Percentiles rank a stretch among this genome's conserved stretches.
Evolutionary conservation across 2,888 invertebrate genomes (phyloP).

Genomic region (Andrena camellia): DNA sequence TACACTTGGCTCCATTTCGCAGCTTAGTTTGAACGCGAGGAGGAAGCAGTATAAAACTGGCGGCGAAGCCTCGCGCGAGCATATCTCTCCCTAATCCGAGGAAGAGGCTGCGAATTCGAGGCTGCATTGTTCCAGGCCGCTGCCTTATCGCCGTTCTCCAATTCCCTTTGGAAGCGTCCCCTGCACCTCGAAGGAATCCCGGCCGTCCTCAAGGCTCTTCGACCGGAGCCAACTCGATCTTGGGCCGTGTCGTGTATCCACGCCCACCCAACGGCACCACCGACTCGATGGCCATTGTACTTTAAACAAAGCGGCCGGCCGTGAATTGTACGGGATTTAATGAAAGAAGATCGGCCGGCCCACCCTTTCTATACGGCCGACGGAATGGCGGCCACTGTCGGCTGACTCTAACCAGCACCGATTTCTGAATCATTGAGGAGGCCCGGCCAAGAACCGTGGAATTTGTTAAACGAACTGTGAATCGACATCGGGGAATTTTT

Average conservation of each 20-base stretch:
- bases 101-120: conserved; percentile 51
- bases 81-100: conserved; percentile 53
- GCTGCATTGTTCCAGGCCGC: conserved; percentile 62
- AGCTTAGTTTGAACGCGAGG: not conserved
- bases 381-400: conserved; percentile 53
- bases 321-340: conserved; percentile 80
- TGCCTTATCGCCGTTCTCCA: conserved; percentile 68
- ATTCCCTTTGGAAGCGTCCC: conserved; percentile 62
- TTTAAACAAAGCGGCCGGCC: conserved; percentile 78
- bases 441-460: conserved; percentile 52
- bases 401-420: conserved; percentile 54
- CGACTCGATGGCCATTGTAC: conserved; percentile 81
- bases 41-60: conserved; percentile 36
- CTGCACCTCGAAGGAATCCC: conserved; percentile 53
- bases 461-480: conserved; percentile 75
- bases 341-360: conserved; percentile 76
- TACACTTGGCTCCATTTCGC: not conserved
- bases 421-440: conserved; percentile 70
- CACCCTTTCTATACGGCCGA: conserved; percentile 44
- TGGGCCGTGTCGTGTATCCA: conserved; percentile 76
- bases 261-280: conserved; percentile 71
- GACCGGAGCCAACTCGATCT: conserved; percentile 73
- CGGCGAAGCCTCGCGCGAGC: conserved; percentile 25
- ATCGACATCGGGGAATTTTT: conserved; percentile 64
- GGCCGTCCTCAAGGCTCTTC: conserved; percentile 60